Evolutionary conservation across 2,113 vertebrate species (phyloP).

Genomic region (Corynorhinus townsendii): DNA sequence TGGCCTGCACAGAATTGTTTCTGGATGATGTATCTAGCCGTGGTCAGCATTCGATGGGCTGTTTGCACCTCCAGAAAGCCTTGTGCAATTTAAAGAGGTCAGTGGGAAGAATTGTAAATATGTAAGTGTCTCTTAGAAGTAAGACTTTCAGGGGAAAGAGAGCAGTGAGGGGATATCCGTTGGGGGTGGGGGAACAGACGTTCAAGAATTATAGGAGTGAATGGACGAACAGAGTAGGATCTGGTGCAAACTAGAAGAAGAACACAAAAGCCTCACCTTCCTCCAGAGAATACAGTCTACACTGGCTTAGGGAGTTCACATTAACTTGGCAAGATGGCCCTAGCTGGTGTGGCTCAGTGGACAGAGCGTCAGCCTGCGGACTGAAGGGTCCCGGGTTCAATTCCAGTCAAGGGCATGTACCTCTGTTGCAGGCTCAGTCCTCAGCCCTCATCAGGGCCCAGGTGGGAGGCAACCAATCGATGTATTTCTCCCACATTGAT

Average conservation of each 20-base stretch:
- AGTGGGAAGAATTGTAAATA: not conserved
- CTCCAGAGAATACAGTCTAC: not conserved
- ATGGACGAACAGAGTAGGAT: not conserved
- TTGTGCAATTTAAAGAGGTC: not conserved
- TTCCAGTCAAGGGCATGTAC: too few species aligned
- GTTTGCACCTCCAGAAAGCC: not conserved
- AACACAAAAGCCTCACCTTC: not conserved
- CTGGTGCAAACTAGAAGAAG: not conserved
- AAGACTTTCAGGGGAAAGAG: not conserved
- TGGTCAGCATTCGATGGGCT: not conserved
- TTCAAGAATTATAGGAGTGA: not conserved
- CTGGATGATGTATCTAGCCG: not conserved
- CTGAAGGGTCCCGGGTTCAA: too few species aligned
- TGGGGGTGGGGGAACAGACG: not conserved
- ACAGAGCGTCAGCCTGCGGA: too few species aligned
- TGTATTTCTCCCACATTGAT: too few species aligned
- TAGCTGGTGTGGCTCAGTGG: too few species aligned
- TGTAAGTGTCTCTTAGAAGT: not conserved
- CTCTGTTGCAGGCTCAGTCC: too few species aligned
- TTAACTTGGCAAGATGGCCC: not conserved
- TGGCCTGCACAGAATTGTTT: not conserved
- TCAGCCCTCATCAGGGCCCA: too few species aligned
- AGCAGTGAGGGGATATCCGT: not conserved
- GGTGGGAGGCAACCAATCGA: too few species aligned
- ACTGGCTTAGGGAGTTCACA: too few species aligned